Evolutionary conservation across 1,140 invertebrate genomes (phyloP), one percentile per base, ranked within the genome.

Genomic region (Halyomorpha halys): DNA sequence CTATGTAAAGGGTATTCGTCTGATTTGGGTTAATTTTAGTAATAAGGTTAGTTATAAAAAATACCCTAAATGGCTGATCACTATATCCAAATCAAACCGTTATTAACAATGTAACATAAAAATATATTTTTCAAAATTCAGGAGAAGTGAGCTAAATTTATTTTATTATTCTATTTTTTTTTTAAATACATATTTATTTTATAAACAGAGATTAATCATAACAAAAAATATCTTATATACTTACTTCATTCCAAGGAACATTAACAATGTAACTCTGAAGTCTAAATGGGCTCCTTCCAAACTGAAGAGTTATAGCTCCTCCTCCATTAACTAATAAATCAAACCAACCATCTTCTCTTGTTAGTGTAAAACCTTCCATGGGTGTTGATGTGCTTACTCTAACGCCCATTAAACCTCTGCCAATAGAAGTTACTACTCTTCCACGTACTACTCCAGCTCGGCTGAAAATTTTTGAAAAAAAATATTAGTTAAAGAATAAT

Each of bases 311-410:
- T 0, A 98, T 91, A 0, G 94, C 91, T 0, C 94, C 94, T 9
- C 95, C 95, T 9, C 96, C 95, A 76, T 98, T 98, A 16, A 98
- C 94, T 70, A 98, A 81, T 6, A 99, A 81, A 77, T 98, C 95
- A 77, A 98, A 98, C 86, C 93, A 92, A 49, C 90, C 90, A 70
- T 92, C 90, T 68, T 91, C 88, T 67, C 89, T 79, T 3, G 94
- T 97, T 16, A 97, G 77, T 0, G 94, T 98, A 74, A 95, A 97
- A 1, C 95, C 95, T 80, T 95, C 93, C 44, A 90, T 75, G 0
- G 87, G 83, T 15, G 89, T 93, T 66, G 88, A 90, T 9, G 89
- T 94, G 62, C 90, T 92, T 0, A 98, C 94, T 59, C 94, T 80
- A 4, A 97, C 94, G 49, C 95, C 94, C 74, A 96, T 89, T 61